Percentiles rank a stretch among this genome's conserved stretches.
Evolutionary conservation across 2,888 invertebrate genomes (phyloP).

Genomic region (Anaspis maculata): DNA sequence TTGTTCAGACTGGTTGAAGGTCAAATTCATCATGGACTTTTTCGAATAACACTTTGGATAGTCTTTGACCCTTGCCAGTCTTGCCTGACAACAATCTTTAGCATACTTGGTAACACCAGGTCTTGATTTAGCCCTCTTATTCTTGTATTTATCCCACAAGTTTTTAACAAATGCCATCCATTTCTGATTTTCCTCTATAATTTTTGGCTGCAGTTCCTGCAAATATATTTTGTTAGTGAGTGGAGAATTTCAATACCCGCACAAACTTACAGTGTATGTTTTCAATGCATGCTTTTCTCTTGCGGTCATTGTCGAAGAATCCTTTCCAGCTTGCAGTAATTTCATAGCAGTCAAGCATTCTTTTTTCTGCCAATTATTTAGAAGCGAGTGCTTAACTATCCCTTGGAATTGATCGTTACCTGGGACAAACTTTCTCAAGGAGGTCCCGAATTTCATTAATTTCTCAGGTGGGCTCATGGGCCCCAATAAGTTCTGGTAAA

Average conservation of each 20-base stretch:
- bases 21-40: too few species aligned
- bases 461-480: conserved; percentile 7
- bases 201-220: conserved; percentile 19
- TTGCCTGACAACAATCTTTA: too few species aligned
- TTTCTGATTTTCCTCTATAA: conserved; percentile 19
- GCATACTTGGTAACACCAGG: too few species aligned
- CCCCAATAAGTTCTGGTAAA: conserved; percentile 16
- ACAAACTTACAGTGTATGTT: conserved; percentile 18
- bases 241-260: conserved; percentile 1
- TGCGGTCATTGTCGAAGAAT: conserved; percentile 9
- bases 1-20: too few species aligned
- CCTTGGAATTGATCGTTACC: conserved; percentile 12
- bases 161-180: conserved; percentile 16
- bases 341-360: conserved; percentile 21
- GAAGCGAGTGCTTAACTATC: conserved; percentile 6
- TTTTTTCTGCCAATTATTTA: conserved; percentile 17
- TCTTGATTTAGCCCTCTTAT: too few species aligned
- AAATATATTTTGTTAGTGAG: too few species aligned
- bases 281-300: conserved; percentile 15
- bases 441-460: conserved; percentile 7
- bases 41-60: too few species aligned
- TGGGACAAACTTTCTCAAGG: conserved; percentile 8
- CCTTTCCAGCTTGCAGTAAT: conserved; percentile 19
- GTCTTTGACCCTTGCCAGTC: too few species aligned
- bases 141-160: conserved; percentile 15